phyloP scores from a whole-genome alignment of 2,113 vertebrate species.

The Thunnus maccoyii region DNA sequence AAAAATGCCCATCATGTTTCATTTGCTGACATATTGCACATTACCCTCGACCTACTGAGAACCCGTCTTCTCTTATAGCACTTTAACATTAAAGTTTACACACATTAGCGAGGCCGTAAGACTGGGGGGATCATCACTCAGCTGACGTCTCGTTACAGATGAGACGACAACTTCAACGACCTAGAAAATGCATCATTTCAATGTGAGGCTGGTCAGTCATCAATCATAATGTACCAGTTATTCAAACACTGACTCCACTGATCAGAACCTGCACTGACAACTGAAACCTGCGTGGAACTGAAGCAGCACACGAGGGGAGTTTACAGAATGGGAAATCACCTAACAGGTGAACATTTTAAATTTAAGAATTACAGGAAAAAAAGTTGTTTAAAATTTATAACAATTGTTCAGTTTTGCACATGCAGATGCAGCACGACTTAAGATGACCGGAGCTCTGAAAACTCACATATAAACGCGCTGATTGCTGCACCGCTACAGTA shows the following conservation, averaged over 20 bases:
- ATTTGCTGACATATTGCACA: slow-evolving; percentile 33
- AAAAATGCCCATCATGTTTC: background rate
- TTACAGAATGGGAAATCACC: slow-evolving; percentile 58
- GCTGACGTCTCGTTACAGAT: background rate
- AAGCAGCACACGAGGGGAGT: slow-evolving; percentile 40
- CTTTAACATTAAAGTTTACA: background rate
- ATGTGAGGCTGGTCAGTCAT: background rate
- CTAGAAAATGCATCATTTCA: background rate
- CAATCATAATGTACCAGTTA: background rate
- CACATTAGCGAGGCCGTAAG: no score
- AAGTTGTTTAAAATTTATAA: slow-evolving; percentile 15
- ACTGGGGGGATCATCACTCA: background rate
- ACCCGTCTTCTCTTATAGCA: slow-evolving; percentile 1
- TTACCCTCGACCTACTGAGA: slow-evolving; percentile 17
- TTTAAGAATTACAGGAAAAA: slow-evolving; percentile 8
- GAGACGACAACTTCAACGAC: background rate
- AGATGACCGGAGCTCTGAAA: slow-evolving; percentile 37
- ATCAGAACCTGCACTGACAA: background rate
- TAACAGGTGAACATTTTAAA: background rate
- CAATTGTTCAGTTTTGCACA: slow-evolving; percentile 24
- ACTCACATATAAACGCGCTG: slow-evolving; percentile 6
- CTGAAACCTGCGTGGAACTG: slow-evolving; percentile 31
- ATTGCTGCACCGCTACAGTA: background rate
- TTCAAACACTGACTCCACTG: background rate
- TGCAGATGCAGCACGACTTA: slow-evolving; percentile 17